Percentiles rank a stretch among this genome's conserved stretches.
phyloP scores from a whole-genome alignment of 2,888 invertebrate species.

The Minunthozetes semirufus region DNA sequence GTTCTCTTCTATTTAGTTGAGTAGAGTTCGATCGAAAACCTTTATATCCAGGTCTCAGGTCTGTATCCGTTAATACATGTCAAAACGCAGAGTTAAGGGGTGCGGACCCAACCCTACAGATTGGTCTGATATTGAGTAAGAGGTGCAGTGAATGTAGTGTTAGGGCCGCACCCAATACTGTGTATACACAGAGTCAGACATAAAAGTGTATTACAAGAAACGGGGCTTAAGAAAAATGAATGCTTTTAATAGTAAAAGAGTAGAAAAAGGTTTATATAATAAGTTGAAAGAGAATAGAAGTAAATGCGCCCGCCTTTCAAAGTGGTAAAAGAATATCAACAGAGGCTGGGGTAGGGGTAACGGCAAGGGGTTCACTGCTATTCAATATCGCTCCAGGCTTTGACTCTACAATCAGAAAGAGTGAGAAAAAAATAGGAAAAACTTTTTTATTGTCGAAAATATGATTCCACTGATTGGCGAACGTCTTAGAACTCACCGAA shows the following conservation, averaged over 20 bases:
- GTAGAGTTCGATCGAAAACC: not conserved
- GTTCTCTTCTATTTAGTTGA: not conserved
- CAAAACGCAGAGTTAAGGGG: constrained; percentile 31
- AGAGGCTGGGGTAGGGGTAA: not conserved
- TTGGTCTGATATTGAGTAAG: constrained; percentile 3
- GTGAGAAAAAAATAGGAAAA: constrained; percentile 10
- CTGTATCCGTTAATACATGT: constrained; percentile 19
- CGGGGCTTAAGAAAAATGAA: constrained; percentile 30
- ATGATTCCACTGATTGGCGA: not conserved
- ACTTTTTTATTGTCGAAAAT: not conserved
- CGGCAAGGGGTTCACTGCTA: not conserved
- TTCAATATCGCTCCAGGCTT: not conserved
- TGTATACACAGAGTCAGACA: constrained; percentile 19
- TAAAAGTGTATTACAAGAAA: constrained; percentile 28
- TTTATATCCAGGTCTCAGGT: constrained; percentile 29
- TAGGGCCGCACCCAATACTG: constrained; percentile 19
- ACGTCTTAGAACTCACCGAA: not conserved
- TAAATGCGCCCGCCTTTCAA: constrained; percentile 30
- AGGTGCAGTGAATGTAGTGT: not conserved
- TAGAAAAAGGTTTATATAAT: constrained; percentile 30
- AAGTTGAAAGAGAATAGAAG: constrained; percentile 26
- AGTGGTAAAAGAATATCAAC: constrained; percentile 12
- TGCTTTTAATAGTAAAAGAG: constrained; percentile 17
- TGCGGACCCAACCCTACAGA: constrained; percentile 28
- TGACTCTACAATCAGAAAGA: not conserved